A percentile compares a stretch with the other conserved stretches of the same genome.
These are phyloP conservation scores for Halcyon chelicuti DNA, from an alignment of 2,797 vertebrate species.

Conservation along the genomic window DNA sequence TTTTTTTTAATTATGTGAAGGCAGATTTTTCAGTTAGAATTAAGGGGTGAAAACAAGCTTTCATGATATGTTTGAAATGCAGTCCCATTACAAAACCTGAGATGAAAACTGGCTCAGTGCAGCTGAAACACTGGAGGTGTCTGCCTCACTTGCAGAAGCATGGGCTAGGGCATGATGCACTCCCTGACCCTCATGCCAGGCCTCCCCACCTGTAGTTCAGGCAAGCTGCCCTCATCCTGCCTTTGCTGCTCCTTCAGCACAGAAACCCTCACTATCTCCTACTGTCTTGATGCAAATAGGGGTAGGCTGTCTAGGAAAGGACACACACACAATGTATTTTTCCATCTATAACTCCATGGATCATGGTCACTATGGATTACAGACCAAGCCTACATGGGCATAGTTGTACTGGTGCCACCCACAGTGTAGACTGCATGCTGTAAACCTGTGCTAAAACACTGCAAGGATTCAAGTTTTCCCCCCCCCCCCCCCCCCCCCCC, in stretches of 20 bases:
- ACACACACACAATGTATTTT: accelerated
- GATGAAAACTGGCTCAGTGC: not conserved
- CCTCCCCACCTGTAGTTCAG: not conserved
- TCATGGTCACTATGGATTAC: not conserved
- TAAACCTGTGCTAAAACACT: not conserved
- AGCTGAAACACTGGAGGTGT: not conserved
- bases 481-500: accelerated
- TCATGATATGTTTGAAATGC: not conserved
- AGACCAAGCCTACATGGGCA: accelerated
- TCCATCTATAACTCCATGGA: not conserved
- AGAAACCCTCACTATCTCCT: not conserved
- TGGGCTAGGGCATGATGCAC: accelerated
- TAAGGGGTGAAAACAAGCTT: not conserved
- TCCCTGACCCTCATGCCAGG: not conserved
- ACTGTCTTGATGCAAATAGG: accelerated
- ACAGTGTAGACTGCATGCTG: not conserved
- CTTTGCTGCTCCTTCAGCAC: not conserved
- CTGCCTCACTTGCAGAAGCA: accelerated
- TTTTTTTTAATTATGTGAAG: not conserved
- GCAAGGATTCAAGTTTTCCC: not conserved
- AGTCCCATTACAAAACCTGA: not conserved
- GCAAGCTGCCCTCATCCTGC: not conserved
- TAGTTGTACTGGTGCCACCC: accelerated
- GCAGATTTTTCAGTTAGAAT: not conserved
- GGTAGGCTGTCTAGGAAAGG: not conserved